Percentiles rank a stretch among this genome's conserved stretches.
Conservation (phyloP, 1,140 invertebrate species). For the Drosophila parvula region DNA sequence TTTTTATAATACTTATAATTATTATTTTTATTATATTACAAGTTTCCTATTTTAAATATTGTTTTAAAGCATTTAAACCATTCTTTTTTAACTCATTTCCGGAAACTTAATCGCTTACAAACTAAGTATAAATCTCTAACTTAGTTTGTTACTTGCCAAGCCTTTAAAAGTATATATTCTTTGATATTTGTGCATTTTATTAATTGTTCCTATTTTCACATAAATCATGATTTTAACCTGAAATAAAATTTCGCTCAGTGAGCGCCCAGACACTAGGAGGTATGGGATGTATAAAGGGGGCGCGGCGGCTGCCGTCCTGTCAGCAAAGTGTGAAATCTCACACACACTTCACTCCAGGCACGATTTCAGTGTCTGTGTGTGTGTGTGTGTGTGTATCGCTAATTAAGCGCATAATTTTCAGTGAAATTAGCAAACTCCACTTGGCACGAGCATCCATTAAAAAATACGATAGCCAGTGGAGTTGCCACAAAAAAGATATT, state of each 20-base stretch:
- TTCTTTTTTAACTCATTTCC: background rate
- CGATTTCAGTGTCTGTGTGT: conserved; percentile 8
- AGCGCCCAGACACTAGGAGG: background rate
- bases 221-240: no score
- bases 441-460: conserved; percentile 37
- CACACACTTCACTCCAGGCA: conserved; percentile 56
- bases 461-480: conserved; percentile 22
- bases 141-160: background rate
- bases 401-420: conserved; percentile 73
- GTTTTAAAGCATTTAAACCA: background rate
- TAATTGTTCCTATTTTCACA: no score
- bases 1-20: no score
- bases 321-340: conserved; percentile 70
- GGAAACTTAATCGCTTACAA: no score
- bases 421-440: conserved; percentile 57
- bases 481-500: background rate
- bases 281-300: conserved; percentile 4
- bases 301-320: conserved; percentile 38
- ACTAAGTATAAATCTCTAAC: background rate
- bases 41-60: no score
- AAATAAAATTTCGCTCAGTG: background rate
- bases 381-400: conserved; percentile 38
- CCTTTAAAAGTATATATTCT: background rate
- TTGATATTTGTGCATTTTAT: no score
- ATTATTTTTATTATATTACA: no score